phyloP scores from a whole-genome alignment of 2,113 vertebrate species.

The Varanus salvator region DNA sequence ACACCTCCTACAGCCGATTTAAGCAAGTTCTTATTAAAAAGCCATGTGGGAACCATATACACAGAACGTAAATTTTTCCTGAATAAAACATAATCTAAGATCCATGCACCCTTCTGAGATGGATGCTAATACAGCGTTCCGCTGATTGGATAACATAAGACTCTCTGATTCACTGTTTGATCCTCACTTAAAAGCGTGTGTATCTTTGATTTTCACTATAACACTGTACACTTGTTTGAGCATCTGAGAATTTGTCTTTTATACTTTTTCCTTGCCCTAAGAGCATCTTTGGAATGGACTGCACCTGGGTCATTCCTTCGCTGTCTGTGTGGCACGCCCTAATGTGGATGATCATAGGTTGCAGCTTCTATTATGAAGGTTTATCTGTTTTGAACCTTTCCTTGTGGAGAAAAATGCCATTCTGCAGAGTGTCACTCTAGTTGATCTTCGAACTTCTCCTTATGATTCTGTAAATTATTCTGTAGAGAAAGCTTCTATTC shows the following conservation, averaged over 20 bases:
- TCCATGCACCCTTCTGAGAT: too few relatives aligned
- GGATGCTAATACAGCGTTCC: too few relatives aligned
- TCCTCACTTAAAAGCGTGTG: too few relatives aligned
- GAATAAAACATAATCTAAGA: too few relatives aligned
- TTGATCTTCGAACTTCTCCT: background rate
- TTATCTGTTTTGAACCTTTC: background rate
- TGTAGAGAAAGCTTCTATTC: background rate
- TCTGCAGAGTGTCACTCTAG: background rate
- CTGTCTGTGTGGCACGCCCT: background rate
- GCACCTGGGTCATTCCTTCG: background rate
- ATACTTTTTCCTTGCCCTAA: background rate
- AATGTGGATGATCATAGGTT: background rate
- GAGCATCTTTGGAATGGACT: background rate
- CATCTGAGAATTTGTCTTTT: background rate
- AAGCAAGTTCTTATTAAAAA: too few relatives aligned
- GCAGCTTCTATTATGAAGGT: background rate
- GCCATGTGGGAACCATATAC: too few relatives aligned
- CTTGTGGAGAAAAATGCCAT: background rate
- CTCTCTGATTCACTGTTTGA: too few relatives aligned
- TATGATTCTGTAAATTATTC: background rate
- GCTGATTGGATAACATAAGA: too few relatives aligned
- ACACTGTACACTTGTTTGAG: background rate
- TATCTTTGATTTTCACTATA: conserved; percentile 9
- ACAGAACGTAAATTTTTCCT: too few relatives aligned
- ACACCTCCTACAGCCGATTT: too few relatives aligned